Evolutionary conservation across 2,888 invertebrate genomes (phyloP).

Genomic region (Erpobdella octoculata): DNA sequence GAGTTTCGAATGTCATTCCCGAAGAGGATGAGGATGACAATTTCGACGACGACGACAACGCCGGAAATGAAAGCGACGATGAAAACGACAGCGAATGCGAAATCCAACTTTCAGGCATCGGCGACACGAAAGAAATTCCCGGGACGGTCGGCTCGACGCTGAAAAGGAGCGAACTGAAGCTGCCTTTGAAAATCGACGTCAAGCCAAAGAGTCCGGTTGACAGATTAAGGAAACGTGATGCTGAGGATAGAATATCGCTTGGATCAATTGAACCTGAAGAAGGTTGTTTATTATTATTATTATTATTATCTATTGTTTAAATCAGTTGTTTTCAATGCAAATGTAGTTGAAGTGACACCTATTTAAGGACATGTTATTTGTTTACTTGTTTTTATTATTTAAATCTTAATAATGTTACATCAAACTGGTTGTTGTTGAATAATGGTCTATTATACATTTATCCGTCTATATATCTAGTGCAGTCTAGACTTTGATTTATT

Average conservation of each 20-base stretch:
- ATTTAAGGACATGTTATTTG: neutral
- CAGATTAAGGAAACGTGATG: neutral
- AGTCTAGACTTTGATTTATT: no score
- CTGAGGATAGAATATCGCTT: neutral
- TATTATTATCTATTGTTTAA: no score
- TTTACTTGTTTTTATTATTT: no score
- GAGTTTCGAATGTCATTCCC: constrained; percentile 3
- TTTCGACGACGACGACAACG: neutral
- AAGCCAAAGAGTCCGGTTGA: neutral
- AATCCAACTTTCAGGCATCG: neutral
- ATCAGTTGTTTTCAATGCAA: no score
- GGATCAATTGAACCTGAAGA: constrained; percentile 8
- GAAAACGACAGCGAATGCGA: neutral
- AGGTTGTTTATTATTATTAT: neutral
- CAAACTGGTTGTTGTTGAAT: neutral
- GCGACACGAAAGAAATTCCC: neutral
- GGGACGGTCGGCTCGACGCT: neutral
- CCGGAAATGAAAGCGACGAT: neutral
- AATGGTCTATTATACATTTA: neutral
- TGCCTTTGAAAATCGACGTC: neutral
- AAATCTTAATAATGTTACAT: no score
- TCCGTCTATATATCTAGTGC: no score
- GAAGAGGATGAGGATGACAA: neutral
- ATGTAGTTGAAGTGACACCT: no score
- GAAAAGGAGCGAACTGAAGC: neutral